These are phyloP conservation scores for Tenthredo amoena DNA, from an alignment of 2,888 invertebrate genomes.

Conservation along the genomic window DNA sequence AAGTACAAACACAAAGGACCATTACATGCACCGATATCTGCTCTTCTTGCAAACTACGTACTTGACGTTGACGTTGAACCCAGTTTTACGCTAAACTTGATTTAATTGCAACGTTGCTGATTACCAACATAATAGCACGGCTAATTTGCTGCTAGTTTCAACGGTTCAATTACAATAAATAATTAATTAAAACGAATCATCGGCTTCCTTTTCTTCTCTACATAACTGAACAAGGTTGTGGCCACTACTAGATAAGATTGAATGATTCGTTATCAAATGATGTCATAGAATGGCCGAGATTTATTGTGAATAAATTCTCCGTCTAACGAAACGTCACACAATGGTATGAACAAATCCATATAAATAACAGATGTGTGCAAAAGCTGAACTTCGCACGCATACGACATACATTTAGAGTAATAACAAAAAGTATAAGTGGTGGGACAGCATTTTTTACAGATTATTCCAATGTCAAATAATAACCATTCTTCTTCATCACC, in stretches of 20 bases:
- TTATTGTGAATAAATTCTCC: not conserved
- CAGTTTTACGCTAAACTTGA: not conserved
- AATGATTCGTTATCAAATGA: not conserved
- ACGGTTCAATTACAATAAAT: conserved; percentile 31
- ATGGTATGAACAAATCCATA: not conserved
- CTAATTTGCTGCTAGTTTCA: not conserved
- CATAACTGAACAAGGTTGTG: not conserved
- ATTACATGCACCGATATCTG: not conserved
- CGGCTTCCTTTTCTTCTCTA: not conserved
- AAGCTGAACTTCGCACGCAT: not conserved
- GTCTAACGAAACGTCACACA: not conserved
- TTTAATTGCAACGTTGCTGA: not conserved
- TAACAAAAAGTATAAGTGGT: not conserved
- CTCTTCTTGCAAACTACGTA: not conserved
- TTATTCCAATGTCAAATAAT: not conserved
- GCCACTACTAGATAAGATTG: not conserved
- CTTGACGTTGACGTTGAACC: not conserved
- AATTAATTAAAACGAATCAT: conserved; percentile 20
- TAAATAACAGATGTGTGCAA: not conserved
- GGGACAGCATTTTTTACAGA: not conserved
- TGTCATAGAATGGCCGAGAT: not conserved
- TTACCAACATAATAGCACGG: not conserved
- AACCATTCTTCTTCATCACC: not conserved
- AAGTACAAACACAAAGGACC: not conserved
- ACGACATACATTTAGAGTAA: not conserved